phyloP scores from a whole-genome alignment of 1,140 invertebrate species.

The Zaprionus ghesquierei region DNA sequence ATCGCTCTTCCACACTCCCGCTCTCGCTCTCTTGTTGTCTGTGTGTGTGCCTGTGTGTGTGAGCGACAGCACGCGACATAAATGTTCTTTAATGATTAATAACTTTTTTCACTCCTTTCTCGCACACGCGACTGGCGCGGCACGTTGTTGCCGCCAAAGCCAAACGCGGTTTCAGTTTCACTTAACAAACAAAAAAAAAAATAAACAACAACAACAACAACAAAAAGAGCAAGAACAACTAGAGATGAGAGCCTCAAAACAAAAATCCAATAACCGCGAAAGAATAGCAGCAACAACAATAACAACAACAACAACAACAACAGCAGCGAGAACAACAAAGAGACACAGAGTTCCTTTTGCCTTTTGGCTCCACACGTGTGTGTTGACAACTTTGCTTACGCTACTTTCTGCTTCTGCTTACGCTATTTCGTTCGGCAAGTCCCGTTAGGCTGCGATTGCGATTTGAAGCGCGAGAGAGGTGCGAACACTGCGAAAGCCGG shows the following conservation, averaged over 20 bases:
- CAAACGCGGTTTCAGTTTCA: conserved; percentile 65
- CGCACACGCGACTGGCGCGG: conserved; percentile 34
- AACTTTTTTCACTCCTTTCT: conserved; percentile 70
- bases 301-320: not conserved
- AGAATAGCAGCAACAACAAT: not conserved
- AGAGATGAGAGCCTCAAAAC: conserved; percentile 23
- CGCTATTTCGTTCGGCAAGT: conserved; percentile 12
- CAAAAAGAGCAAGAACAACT: not conserved
- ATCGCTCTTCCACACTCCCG: not conserved
- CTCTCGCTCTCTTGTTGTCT: not conserved
- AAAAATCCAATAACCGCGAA: conserved; percentile 59
- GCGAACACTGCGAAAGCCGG: conserved; percentile 62
- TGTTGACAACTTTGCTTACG: conserved; percentile 23
- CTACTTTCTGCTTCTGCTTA: conserved; percentile 15
- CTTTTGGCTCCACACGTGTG: conserved; percentile 39
- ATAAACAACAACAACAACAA: conserved; percentile 31
- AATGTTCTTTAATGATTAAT: conserved; percentile 76
- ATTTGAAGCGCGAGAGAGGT: conserved; percentile 24
- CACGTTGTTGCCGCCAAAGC: conserved; percentile 17
- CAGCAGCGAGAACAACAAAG: no score
- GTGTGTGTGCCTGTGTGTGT: conserved; percentile 22
- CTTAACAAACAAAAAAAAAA: conserved; percentile 46
- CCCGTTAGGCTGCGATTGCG: conserved; percentile 17
- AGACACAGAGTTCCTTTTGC: not conserved
- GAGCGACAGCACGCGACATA: conserved; percentile 67